A percentile compares a stretch with the other conserved stretches of the same genome.
phyloP scores from a whole-genome alignment of 2,113 vertebrate genomes.

The Peromyscus polionotus region DNA sequence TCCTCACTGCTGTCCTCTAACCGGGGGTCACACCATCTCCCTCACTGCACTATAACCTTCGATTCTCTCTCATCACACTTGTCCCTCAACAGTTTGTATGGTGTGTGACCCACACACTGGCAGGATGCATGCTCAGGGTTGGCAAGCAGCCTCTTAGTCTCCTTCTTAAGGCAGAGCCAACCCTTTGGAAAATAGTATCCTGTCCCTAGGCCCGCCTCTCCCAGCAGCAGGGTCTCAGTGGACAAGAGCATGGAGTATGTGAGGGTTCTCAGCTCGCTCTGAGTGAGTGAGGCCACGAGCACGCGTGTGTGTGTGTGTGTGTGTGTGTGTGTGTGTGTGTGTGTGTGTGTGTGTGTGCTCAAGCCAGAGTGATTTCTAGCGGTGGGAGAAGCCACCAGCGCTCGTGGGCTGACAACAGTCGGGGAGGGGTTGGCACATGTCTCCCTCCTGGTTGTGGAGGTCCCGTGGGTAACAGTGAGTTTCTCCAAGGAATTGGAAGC shows the following conservation, averaged over 20 bases:
- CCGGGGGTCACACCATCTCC: no score
- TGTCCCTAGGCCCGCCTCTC: neutral
- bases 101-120: neutral
- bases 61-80: neutral
- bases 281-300: fast-evolving
- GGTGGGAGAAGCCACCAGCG: neutral
- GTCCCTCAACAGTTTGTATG: neutral
- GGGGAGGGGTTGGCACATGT: no score
- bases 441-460: no score
- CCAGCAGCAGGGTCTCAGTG: neutral
- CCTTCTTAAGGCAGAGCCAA: neutral
- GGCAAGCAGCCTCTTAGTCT: neutral
- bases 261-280: no score
- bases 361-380: no score
- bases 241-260: no score
- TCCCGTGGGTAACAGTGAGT: neutral
- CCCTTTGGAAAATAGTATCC: neutral
- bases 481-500: neutral
- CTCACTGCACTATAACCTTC: no score
- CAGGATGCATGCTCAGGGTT: fast-evolving
- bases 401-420: fast-evolving
- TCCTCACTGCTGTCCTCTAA: neutral
- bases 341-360: no score
- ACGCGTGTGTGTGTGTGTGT: neutral
- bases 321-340: no score